These are phyloP conservation scores for Malthinus flaveolus DNA, from an alignment of 2,888 invertebrate genomes.

Conservation along the genomic window DNA sequence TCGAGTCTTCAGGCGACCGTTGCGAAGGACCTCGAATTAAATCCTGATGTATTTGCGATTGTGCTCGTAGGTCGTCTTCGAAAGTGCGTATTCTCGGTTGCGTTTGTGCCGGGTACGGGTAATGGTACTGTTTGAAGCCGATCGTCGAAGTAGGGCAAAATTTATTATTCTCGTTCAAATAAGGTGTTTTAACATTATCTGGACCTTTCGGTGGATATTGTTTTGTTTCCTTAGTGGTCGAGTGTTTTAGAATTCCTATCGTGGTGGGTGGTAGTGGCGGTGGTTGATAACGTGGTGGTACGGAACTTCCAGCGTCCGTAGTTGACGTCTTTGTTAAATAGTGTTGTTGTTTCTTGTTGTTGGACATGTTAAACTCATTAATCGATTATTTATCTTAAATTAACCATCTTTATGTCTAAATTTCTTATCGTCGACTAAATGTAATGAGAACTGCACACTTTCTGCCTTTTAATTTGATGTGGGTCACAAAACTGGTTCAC, in stretches of 20 bases:
- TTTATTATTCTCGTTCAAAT: conserved; percentile 35
- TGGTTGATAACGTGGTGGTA: conserved; percentile 80
- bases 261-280: conserved; percentile 68
- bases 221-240: conserved; percentile 54
- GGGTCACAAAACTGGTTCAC: conserved; percentile 46
- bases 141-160: conserved; percentile 36
- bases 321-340: conserved; percentile 45
- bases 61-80: conserved; percentile 44
- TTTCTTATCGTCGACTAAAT: conserved; percentile 38
- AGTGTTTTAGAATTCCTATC: conserved; percentile 67
- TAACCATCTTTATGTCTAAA: conserved; percentile 34
- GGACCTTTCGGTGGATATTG: conserved; percentile 45
- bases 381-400: conserved; percentile 26
- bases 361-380: conserved; percentile 51
- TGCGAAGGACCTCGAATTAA: conserved; percentile 25
- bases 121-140: conserved; percentile 46
- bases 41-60: conserved; percentile 47
- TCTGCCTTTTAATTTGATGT: conserved; percentile 49
- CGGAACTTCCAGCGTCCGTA: conserved; percentile 47
- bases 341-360: conserved; percentile 53
- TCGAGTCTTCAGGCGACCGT: conserved; percentile 37
- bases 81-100: conserved; percentile 43
- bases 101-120: conserved; percentile 46
- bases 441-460: conserved; percentile 32
- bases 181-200: conserved; percentile 37